A percentile compares a stretch with the other conserved stretches of the same genome.
These are phyloP conservation scores for Anomalospiza imberbis DNA, from an alignment of 2,797 vertebrate genomes.

Conservation along the genomic window DNA sequence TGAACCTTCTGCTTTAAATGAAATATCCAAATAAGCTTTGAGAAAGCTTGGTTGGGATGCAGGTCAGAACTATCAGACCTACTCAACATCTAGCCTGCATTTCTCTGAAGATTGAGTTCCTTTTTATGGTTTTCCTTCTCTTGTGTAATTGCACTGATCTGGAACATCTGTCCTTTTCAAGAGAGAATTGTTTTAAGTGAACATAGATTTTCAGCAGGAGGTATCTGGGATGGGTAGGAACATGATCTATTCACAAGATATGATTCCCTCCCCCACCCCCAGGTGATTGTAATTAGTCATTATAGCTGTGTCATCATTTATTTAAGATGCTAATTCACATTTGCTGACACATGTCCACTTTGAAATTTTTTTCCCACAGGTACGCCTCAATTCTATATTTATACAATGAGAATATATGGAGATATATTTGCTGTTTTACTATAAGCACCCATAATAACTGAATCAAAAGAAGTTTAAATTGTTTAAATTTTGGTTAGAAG, in stretches of 20 bases:
- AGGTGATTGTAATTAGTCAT: neutral
- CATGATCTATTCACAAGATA: neutral
- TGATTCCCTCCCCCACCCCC: accelerated
- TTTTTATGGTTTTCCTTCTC: neutral
- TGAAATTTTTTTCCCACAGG: neutral
- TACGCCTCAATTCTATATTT: neutral
- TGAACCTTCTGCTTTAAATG: neutral
- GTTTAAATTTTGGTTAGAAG: neutral
- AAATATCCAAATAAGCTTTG: neutral
- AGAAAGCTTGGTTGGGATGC: neutral
- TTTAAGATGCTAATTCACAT: neutral
- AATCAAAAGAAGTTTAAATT: neutral
- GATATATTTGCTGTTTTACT: neutral
- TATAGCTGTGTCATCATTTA: neutral
- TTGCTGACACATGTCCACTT: neutral
- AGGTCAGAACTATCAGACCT: neutral
- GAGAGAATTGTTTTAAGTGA: neutral
- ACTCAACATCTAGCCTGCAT: neutral
- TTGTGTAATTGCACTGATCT: neutral
- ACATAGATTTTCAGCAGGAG: neutral
- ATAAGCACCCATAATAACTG: neutral
- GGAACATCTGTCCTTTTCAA: neutral
- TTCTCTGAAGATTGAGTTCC: neutral
- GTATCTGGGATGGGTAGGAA: neutral
- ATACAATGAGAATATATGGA: neutral